phyloP scores from a whole-genome alignment of 2,888 invertebrate genomes.

The Xanthia togata region DNA sequence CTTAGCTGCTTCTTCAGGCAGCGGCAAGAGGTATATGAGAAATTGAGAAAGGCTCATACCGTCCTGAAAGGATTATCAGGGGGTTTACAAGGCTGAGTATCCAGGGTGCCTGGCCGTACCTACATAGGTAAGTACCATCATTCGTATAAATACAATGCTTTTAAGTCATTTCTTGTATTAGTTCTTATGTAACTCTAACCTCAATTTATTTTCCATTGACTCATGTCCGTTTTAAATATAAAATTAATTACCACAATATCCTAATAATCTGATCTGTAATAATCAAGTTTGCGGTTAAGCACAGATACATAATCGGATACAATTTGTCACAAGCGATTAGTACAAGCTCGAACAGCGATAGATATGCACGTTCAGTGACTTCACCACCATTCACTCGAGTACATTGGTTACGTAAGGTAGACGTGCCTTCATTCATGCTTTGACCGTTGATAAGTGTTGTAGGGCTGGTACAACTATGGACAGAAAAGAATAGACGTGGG shows the following conservation, averaged over 20 bases:
- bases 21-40: not conserved
- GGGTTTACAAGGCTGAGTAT: not conserved
- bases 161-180: not conserved
- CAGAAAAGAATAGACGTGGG: not conserved
- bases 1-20: not conserved
- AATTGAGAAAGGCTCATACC: not conserved
- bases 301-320: conserved; percentile 22
- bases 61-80: not conserved
- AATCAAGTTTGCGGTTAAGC: conserved; percentile 2
- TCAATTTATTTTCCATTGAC: not conserved
- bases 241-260: conserved; percentile 7
- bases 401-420: conserved; percentile 21
- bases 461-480: not conserved
- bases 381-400: conserved; percentile 39
- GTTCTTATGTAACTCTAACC: not conserved
- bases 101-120: not conserved
- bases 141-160: not conserved
- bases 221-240: not conserved
- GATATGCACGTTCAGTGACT: conserved; percentile 36
- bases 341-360: not conserved
- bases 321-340: conserved; percentile 43
- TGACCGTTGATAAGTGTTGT: not conserved
- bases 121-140: not conserved
- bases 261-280: not conserved
- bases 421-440: conserved; percentile 51